Base-by-base conservation (phyloP, 2,797 vertebrate genomes). In the Myotis pilosus region DNA sequence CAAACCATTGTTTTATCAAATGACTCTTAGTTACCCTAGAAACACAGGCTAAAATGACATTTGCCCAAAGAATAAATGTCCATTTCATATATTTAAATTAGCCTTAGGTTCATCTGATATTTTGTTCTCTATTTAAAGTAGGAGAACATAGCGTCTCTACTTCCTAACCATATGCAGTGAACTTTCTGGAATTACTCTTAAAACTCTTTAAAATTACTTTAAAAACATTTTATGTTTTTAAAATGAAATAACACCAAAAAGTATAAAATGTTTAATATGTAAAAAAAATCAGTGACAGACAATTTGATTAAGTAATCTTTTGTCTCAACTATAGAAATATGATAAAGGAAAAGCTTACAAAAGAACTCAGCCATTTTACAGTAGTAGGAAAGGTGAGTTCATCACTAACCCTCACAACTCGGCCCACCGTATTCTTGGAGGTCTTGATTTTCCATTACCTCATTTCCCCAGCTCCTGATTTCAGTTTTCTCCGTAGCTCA, bases 401-500 rank as follows among this genome's bases (percentile, higher is more conserved):
- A 57, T 19, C 6, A 20, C 0, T 22, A 66, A 53, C 62, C 71
- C 22, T 51, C 55, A 62, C 2, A 23, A 5, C 44, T 53, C 11
- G 4, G 51, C 22, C 1, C 15, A 23, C 5, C 15, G 20, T 68
- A 49, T 10, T 53, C 78, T 44, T 33, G 76, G 28, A 69, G 47
- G 22, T 71, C 84, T 69, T 51, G 25, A 51, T 22, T 85, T 93
- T 55, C 33, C 91, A 97, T 98, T 97, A 98, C 99, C 98, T 98
- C 44, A 98, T 94, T 75, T 98, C 98, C 30, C 97, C 97, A 53
- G 87, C 95, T 95, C 98, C 98, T 16, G 96, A 95, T 71, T 97
- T 96, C 57, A 99, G 96, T 62, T 96, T 98, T 94, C 96, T 96
- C 72, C 96, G 98, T 90, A 99, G 97, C 51, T 98, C 98, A 33